Conservation (phyloP, 2,113 vertebrate genomes). For the Struthio camelus region DNA sequence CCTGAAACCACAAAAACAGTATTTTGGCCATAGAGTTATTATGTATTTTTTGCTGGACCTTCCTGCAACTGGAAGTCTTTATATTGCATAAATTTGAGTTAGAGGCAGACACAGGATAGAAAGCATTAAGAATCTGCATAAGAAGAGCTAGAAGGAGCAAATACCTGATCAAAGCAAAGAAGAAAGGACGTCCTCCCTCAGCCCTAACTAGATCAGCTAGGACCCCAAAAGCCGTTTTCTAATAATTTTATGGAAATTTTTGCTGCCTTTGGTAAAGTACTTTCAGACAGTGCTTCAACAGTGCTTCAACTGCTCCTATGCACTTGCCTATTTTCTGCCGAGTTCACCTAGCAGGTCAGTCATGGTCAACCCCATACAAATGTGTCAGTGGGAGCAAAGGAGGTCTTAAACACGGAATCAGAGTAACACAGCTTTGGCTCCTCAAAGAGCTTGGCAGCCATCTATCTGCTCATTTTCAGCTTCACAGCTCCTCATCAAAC, state of each 20-base stretch:
- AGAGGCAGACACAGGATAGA: background rate
- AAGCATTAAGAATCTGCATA: background rate
- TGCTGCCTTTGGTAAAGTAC: background rate
- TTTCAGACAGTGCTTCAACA: background rate
- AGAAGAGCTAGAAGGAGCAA: background rate
- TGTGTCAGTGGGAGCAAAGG: accelerated
- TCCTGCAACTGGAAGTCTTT: background rate
- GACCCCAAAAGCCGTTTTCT: background rate
- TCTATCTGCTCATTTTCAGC: background rate
- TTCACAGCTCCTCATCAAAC: background rate
- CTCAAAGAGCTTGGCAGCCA: background rate
- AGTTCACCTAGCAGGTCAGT: background rate
- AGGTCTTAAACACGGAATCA: background rate
- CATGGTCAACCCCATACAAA: background rate
- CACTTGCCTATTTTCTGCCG: background rate
- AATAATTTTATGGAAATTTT: background rate
- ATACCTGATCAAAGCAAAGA: background rate
- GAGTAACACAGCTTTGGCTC: background rate
- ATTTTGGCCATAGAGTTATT: background rate
- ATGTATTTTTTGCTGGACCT: background rate
- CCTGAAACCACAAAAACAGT: background rate
- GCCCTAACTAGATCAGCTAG: background rate
- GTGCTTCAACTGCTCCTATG: background rate
- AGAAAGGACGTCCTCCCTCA: background rate
- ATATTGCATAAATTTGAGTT: background rate